A percentile compares a stretch with the other conserved stretches of the same genome.
Evolutionary conservation across 2,797 vertebrate genomes (phyloP).

Genomic region (Lithobates sylvaticus): DNA sequence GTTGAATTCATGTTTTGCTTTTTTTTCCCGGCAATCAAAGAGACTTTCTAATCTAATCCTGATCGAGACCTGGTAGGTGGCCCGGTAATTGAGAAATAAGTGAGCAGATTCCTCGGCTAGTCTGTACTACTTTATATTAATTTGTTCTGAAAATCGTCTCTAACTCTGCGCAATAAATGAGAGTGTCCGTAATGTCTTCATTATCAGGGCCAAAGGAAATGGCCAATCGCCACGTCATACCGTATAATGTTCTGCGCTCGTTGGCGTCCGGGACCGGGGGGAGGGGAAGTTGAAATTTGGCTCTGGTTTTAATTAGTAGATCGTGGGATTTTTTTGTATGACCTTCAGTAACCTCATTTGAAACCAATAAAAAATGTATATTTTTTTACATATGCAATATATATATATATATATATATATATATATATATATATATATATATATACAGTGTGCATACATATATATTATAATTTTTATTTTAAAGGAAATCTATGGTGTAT

Average conservation of each 20-base stretch:
- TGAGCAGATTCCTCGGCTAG: background rate
- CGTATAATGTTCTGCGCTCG: constrained; percentile 16
- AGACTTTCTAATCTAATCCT: constrained; percentile 62
- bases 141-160: constrained; percentile 22
- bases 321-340: constrained; percentile 13
- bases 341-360: no score
- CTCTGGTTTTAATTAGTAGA: constrained; percentile 16
- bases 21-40: constrained; percentile 53
- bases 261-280: background rate
- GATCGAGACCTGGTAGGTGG: constrained; percentile 46
- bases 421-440: no score
- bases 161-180: constrained; percentile 60
- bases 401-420: no score
- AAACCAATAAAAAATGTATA: no score
- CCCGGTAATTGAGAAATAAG: constrained; percentile 42
- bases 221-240: constrained; percentile 32
- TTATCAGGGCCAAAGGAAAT: constrained; percentile 47
- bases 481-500: no score
- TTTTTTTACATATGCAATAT: no score
- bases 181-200: constrained; percentile 56
- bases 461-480: no score
- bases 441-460: no score
- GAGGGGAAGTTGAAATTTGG: background rate
- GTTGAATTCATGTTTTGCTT: constrained; percentile 5
- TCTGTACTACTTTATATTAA: background rate